phyloP scores from a whole-genome alignment of 1,140 invertebrate species.

The Diorhabda sublineata region DNA sequence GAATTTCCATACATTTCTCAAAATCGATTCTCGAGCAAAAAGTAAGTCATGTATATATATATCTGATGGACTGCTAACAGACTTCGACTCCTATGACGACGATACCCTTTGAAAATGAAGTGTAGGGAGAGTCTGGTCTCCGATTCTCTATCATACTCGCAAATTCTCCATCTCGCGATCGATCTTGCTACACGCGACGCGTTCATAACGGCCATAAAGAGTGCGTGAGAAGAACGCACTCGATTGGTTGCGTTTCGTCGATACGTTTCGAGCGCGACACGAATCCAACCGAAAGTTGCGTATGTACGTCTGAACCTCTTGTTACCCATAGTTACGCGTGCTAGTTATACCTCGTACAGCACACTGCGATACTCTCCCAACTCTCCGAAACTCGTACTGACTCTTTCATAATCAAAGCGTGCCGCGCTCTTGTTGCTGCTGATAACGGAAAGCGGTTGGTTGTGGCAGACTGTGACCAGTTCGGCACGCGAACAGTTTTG shows the following conservation, averaged over 20 bases:
- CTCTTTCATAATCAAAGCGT: constrained; percentile 3
- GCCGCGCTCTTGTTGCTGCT: constrained; percentile 12
- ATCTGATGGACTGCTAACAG: too few species aligned
- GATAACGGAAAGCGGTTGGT: not conserved
- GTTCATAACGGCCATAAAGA: constrained; percentile 41
- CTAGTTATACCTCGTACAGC: not conserved
- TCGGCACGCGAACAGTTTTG: constrained; percentile 3
- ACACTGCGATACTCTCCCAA: not conserved
- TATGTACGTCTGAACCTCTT: constrained; percentile 23
- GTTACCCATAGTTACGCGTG: constrained; percentile 20
- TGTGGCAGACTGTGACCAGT: constrained; percentile 3
- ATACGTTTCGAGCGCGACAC: constrained; percentile 32
- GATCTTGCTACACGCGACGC: constrained; percentile 30
- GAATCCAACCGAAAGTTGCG: constrained; percentile 30
- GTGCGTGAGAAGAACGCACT: constrained; percentile 36
- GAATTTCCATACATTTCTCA: too few species aligned
- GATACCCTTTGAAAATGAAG: not conserved
- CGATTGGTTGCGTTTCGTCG: constrained; percentile 37
- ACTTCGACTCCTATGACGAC: not conserved
- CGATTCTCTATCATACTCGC: not conserved
- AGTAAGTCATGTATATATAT: too few species aligned
- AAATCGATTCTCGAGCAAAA: too few species aligned
- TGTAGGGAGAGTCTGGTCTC: too few species aligned
- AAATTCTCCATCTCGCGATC: constrained; percentile 10
- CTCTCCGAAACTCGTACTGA: not conserved